Base-by-base conservation (phyloP, 2,888 invertebrate species). In the Meiosimyza platycephala region DNA sequence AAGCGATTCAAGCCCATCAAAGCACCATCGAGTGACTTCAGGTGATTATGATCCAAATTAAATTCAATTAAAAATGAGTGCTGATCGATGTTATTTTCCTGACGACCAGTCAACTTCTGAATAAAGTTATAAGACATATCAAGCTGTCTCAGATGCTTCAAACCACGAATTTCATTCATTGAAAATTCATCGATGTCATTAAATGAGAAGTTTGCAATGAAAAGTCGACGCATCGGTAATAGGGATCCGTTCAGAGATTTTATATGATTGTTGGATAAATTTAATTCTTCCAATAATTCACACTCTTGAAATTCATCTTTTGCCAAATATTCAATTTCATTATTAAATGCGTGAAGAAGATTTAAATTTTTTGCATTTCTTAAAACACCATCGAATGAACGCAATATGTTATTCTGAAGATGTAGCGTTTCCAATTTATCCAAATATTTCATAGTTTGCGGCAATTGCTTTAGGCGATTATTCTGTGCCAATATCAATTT, bases 41-140 rank as follows among this genome's bases (percentile, higher is more conserved):
- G 87, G 71, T 90, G 89, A 82, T 95, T 95, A 84, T 94, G 91
- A 80, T 94, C 93, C 75, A 95, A 85, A 57, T 92, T 90, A 75
- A 95, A 85, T 79, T 94, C 93, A 55, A 92, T 88, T 2, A 95
- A 90, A 77, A 91, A 90, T 5, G 93, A 91, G 80, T 94, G 93
- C 78, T 92, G 91, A 78, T 94, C 93, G n/a, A 94, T 92, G 74
- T 93, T 88, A 86, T 94, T 94, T 91, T 92, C 91, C 83, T 91
- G 91, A 74, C 91, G 89, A 62, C 93, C 93, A 15, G 89, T 90
- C 50, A 94, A 85, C 62, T 90, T 90, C 66, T 88, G 89, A 71
- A 95, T 94, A 83, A 89, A 90, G 84, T 95, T 95, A 83, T 91
- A 90, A 3, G 94, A 94, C 33, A 95, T 88, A 86, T 95, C 95